A percentile compares a stretch with the other conserved stretches of the same genome.
Evolutionary conservation across 2,797 vertebrate genomes (phyloP).

Genomic region (Halcyon badia): DNA sequence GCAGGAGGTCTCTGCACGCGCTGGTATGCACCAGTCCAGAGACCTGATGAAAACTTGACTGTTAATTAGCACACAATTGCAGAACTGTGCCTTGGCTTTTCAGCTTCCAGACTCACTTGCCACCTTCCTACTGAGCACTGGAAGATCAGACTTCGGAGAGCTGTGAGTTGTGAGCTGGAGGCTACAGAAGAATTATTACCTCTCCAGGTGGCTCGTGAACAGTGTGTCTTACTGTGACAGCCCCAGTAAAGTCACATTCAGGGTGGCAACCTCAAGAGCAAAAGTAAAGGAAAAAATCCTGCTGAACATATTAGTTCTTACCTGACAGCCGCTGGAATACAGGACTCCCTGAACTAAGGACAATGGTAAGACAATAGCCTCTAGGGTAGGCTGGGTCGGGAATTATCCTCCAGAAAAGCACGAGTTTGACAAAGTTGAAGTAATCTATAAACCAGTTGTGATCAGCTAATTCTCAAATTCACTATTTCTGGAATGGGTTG

Average conservation of each 20-base stretch:
- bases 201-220: neutral
- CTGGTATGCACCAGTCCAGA: rapidly evolving
- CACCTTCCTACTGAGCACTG: neutral
- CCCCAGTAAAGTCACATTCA: neutral
- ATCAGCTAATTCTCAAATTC: neutral
- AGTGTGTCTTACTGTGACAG: neutral
- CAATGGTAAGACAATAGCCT: neutral
- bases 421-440: neutral
- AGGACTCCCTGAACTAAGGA: neutral
- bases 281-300: neutral
- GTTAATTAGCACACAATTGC: neutral
- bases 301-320: neutral
- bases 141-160: neutral
- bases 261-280: neutral
- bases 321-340: neutral
- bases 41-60: neutral
- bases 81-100: neutral
- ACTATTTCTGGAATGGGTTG: neutral
- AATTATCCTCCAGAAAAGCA: neutral
- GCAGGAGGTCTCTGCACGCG: neutral
- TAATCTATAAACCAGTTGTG: neutral
- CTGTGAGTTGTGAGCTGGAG: neutral
- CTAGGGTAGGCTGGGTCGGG: neutral
- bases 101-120: neutral
- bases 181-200: neutral